A percentile compares a stretch with the other conserved stretches of the same genome.
phyloP scores from a whole-genome alignment of 2,797 vertebrate species.

The Intellagama lesueurii region DNA sequence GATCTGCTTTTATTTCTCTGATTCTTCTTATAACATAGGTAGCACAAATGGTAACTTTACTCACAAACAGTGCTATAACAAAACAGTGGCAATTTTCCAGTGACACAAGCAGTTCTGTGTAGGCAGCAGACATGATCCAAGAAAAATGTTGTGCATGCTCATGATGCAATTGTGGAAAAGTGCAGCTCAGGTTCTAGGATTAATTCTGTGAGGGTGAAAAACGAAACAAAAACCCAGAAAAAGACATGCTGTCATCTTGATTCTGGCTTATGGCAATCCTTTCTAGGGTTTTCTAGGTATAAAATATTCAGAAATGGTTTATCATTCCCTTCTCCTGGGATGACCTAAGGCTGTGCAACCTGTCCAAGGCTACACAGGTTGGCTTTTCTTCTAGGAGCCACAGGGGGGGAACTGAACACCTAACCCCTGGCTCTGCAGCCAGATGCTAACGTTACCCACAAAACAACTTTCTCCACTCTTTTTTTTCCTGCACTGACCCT shows the following conservation, averaged over 20 bases:
- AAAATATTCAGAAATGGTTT: no score
- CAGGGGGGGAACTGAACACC: no score
- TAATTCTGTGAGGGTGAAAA: background rate
- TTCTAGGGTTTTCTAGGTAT: no score
- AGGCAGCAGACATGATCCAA: background rate
- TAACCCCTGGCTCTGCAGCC: no score
- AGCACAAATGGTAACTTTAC: background rate
- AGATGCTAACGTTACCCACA: background rate
- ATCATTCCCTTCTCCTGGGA: no score
- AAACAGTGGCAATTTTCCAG: background rate
- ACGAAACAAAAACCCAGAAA: no score
- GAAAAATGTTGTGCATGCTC: background rate
- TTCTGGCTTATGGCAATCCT: no score
- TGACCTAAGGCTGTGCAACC: no score
- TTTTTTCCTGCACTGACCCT: background rate
- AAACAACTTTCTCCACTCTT: background rate
- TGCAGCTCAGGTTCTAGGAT: background rate
- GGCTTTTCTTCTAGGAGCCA: no score
- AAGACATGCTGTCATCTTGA: no score
- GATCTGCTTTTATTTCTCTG: background rate
- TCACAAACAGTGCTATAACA: background rate
- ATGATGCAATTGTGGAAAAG: background rate
- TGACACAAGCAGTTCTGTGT: background rate
- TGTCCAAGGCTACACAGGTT: no score
- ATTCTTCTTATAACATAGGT: background rate